These are phyloP conservation scores for Mimas tiliae DNA, from an alignment of 2,888 invertebrate species.

Conservation along the genomic window DNA sequence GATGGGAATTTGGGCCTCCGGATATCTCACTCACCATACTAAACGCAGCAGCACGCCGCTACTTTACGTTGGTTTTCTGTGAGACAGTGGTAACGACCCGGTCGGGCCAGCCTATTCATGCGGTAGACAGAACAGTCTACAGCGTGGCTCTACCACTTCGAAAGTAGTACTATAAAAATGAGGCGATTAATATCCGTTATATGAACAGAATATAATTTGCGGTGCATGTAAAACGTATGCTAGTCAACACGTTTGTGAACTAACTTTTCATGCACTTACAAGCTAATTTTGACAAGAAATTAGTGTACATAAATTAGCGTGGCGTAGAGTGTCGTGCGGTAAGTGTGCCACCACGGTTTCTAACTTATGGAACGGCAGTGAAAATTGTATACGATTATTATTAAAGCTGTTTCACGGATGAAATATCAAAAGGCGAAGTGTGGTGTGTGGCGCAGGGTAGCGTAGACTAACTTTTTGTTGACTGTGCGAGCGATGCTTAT, in stretches of 20 bases:
- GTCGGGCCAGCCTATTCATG: too few species aligned
- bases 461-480: slow-evolving; percentile 11
- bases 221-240: not conserved
- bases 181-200: too few species aligned
- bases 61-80: too few species aligned
- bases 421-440: slow-evolving; percentile 15
- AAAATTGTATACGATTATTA: slow-evolving; percentile 12
- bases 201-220: not conserved
- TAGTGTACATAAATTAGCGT: not conserved
- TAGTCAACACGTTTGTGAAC: not conserved
- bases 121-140: too few species aligned
- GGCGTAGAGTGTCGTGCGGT: not conserved
- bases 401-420: slow-evolving; percentile 12
- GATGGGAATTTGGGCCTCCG: too few species aligned
- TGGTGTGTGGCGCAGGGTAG: not conserved
- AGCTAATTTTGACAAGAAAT: not conserved
- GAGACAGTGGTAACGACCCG: too few species aligned
- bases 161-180: too few species aligned
- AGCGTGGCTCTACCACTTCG: too few species aligned
- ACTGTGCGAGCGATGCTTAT: not conserved
- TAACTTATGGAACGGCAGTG: not conserved
- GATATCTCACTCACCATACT: too few species aligned
- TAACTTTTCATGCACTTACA: not conserved
- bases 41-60: too few species aligned
- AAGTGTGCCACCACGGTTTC: not conserved